Base-by-base conservation (phyloP, 2,888 invertebrate genomes). In the Dendrolimus pini region DNA sequence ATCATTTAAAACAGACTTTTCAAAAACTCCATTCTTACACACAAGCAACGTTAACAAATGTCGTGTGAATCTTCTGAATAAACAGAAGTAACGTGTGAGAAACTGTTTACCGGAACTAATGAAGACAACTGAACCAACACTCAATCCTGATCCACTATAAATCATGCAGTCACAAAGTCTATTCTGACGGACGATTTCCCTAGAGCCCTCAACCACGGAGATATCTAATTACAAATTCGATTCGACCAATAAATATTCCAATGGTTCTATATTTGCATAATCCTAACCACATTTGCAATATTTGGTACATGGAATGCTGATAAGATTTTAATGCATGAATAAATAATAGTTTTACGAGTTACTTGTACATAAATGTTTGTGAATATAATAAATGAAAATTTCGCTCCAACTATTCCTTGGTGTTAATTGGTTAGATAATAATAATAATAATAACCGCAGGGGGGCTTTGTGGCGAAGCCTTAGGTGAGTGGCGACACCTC, bases 161-260 rank as follows among this genome's bases (percentile, higher is more conserved):
- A 78, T 75, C 74, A 82, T 83, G 76, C 62, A 71, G 78, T 80
- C 81, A 76, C 77, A 75, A 69, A 72, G 77, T 81, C 82, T 80
- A 78, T 78, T 75, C 75, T 64, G 68, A 65, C 66, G 69, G 67
- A 72, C 78, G 73, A 88, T 89, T 87, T 88, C 89, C 89, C 89
- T 41, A 81, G 89, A 79, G 72, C 60, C 59, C 64, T 63, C 64
- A 64, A 62, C 72, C 72, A 77, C 74, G 72, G 71, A 78, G 79
- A 76, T 82, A 83, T 85, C 83, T 88, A 88, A 89, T 89, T 89
- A 88, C 78, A 76, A 81, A 84, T 84, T 84, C 83, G 81, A 85
- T 82, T 78, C 74, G 69, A 69, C 78, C 80, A 82, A 87, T 85
- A 87, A 88, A 88, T 88, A 86, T 88, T 87, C 83, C 76, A 80